A percentile compares a stretch with the other conserved stretches of the same genome.
Conservation (phyloP, 2,888 invertebrate genomes). For the Caenorhabditis sp. region DNA sequence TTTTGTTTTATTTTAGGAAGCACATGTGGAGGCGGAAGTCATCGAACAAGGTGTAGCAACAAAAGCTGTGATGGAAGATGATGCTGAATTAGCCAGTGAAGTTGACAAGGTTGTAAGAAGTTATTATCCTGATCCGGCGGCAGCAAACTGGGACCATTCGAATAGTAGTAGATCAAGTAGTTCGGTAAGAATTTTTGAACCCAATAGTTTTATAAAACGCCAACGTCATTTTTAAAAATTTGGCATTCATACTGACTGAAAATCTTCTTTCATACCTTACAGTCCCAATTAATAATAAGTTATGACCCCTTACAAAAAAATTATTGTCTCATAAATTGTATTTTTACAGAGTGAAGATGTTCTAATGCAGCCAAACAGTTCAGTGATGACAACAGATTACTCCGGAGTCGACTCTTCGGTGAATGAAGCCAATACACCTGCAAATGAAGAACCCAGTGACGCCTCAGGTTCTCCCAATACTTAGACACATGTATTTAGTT, state of each 20-base stretch:
- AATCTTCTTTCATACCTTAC: too few species aligned
- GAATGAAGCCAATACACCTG: neutral
- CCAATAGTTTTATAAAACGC: too few species aligned
- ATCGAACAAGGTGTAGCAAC: too few species aligned
- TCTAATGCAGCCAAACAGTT: constrained; percentile 5
- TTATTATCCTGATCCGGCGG: constrained; percentile 16
- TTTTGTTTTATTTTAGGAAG: too few species aligned
- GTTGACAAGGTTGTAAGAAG: constrained; percentile 17
- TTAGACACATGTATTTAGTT: too few species aligned
- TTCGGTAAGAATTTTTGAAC: constrained; percentile 1
- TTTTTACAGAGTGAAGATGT: constrained; percentile 2
- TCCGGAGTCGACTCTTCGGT: constrained; percentile 4
- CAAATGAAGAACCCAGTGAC: too few species aligned
- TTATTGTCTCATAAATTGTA: neutral
- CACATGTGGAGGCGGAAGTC: too few species aligned
- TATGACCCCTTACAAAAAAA: neutral
- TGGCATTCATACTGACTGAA: too few species aligned
- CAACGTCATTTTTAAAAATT: too few species aligned
- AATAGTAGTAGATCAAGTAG: neutral
- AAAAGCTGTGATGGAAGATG: neutral
- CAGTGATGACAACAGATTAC: neutral
- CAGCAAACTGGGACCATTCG: neutral
- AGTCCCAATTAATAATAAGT: too few species aligned
- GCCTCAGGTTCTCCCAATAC: too few species aligned
- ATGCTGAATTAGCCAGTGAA: neutral